Base-by-base conservation (phyloP, 2,888 invertebrate species). In the Drepanosiphum platanoidis region DNA sequence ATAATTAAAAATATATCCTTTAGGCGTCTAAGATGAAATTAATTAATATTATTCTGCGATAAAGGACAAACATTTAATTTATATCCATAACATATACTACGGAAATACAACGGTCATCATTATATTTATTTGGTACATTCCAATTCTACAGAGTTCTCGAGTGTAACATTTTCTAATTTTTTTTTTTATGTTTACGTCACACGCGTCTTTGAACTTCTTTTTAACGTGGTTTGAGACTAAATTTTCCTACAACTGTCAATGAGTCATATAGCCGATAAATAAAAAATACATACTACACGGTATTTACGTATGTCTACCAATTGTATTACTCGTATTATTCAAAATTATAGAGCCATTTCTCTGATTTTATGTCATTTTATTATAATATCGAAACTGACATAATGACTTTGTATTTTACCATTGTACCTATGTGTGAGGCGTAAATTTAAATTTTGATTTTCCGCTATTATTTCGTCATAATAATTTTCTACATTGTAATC, bases 371-470 rank as follows among this genome's bases (percentile, higher is more conserved):
- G 68, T 1, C 34, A n/a, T 15, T 34, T 80, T 52, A 70, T 80
- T 58, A 80, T 68, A 34, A 80, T 52, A 3, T 11, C 27, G 46
- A 66, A 78, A 66, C 30, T 36, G 74, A 75, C 39, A 30, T 77
- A 5, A 9, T 64, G 1, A 13, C 32, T n/a, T 42, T 58, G 27
- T 30, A n/a, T 77, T 66, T n/a, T 46, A 46, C 34, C 4, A 34
- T 46, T 79, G 42, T 18, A 27, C 64, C n/a, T 1, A 52, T 22
- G 30, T n/a, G n/a, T 9, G n/a, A 64, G 11, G 58, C 64, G 64
- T 42, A 78, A 64, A 39, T 61, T 77, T 9, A 64, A 79, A 66
- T 79, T 68, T 68, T 68, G 61, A 79, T 34, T 42, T 79, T 30
- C 18, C 5, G 8, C 61, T 77, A 27, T 66, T 42, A 39, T 58